Base-by-base conservation (phyloP, 1,140 invertebrate genomes). In the Lucilia sericata region DNA sequence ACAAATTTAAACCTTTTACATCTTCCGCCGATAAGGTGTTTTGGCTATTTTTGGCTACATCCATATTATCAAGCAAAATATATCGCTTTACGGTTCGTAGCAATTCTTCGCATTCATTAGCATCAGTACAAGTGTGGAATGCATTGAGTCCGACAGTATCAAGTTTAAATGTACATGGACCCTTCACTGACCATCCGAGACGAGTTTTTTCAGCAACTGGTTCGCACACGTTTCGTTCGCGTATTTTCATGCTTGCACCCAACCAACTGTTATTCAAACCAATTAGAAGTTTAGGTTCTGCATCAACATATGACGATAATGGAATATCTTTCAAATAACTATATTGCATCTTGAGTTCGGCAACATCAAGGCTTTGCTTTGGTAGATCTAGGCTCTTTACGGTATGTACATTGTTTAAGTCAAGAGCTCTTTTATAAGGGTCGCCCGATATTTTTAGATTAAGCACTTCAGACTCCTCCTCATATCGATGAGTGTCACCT, bases 211-310 rank as follows among this genome's bases (percentile, higher is more conserved):
- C 47, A 55, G 74, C 83, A 60, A 78, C 42, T 3, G 83, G 83
- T 17, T 75, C 83, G 9, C 14, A 4, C 9, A 34, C 5, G 14
- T 4, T 21, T 14, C 49, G 8, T 34, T 84, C 14, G 2, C 55
- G 13, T 60, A 12, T 34, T 80, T 55, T n/a, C 4, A 21, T 21
- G 14, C 74, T 21, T 21, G 25, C 2, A 34, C 83, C 83, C 25
- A 84, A 34, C n/a, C 76, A 49, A 60, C 74, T 55, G 30, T 84
- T 49, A 19, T 84, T 74, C 14, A 84, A 30, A 2, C 83, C 83
- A 55, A 84, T 80, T 25, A 83, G 30, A 21, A 84, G 5, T 30
- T 81, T 81, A 5, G 83, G 75, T 21, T 17, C 25, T 5, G 55
- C 83, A 36, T 36, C 49, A 5, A 7, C 21, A 36, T 76, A 84